Percentiles rank a stretch among this genome's conserved stretches.
phyloP scores from a whole-genome alignment of 1,140 invertebrate species.

The Pseudoatta argentina region DNA sequence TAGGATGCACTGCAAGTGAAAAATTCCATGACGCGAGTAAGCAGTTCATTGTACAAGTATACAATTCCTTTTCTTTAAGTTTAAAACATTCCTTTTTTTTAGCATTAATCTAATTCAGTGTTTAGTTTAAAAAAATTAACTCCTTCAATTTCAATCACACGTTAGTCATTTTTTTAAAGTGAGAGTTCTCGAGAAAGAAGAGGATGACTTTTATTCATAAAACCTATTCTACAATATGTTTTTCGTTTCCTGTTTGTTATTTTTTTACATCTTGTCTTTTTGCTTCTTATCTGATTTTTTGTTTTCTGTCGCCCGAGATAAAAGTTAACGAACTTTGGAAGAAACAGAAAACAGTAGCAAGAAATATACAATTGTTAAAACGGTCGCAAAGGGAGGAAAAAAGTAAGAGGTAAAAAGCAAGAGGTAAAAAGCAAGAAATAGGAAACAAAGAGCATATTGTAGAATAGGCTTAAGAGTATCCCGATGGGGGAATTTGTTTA shows the following conservation, averaged over 20 bases:
- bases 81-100: background rate
- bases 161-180: background rate
- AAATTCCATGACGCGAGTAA: background rate
- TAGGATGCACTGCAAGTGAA: slow-evolving; percentile 37
- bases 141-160: background rate
- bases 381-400: too few relatives aligned
- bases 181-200: background rate
- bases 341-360: too few relatives aligned
- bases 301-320: too few relatives aligned
- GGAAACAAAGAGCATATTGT: too few relatives aligned
- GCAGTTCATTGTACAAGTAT: background rate
- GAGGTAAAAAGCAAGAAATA: too few relatives aligned
- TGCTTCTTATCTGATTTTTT: too few relatives aligned
- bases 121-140: slow-evolving; percentile 6
- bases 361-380: too few relatives aligned
- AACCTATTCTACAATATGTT: too few relatives aligned
- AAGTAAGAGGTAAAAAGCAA: too few relatives aligned
- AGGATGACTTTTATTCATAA: background rate
- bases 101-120: background rate
- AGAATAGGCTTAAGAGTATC: background rate
- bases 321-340: too few relatives aligned
- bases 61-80: background rate
- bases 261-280: too few relatives aligned
- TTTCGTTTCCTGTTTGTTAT: too few relatives aligned
- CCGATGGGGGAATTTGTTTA: background rate